Conservation (phyloP, 2,888 invertebrate genomes). For the Julus scanicus region DNA sequence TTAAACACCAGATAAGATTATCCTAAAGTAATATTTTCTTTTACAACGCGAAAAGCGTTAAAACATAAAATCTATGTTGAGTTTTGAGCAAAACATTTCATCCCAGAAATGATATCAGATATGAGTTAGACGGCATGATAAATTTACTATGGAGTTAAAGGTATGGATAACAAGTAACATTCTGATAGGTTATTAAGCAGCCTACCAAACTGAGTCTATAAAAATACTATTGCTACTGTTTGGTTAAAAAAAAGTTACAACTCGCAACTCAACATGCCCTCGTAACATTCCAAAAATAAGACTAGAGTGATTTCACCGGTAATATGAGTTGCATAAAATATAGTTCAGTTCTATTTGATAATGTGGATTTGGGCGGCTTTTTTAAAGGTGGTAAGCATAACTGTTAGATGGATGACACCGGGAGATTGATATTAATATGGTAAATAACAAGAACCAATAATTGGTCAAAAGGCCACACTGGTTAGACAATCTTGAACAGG, state of each 20-base stretch:
- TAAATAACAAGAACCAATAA: neutral
- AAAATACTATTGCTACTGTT: constrained; percentile 54
- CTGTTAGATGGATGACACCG: neutral
- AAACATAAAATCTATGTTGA: too few relatives aligned
- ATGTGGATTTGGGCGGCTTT: neutral
- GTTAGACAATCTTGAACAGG: constrained; percentile 26
- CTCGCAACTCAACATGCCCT: constrained; percentile 11
- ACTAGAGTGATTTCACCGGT: constrained; percentile 54
- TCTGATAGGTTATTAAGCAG: constrained; percentile 17
- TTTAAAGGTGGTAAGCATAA: neutral
- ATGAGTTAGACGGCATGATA: neutral
- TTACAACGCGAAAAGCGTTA: too few relatives aligned
- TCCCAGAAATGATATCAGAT: neutral
- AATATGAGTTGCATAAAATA: constrained; percentile 48
- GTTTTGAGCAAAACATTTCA: neutral
- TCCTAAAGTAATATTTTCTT: too few relatives aligned
- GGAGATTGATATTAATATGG: neutral
- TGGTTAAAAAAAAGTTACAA: constrained; percentile 13
- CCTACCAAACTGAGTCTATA: constrained; percentile 36
- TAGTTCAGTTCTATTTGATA: neutral
- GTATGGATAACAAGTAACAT: constrained; percentile 42
- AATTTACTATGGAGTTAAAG: neutral
- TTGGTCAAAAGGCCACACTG: neutral
- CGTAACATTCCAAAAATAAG: constrained; percentile 53
- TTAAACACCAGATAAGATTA: too few relatives aligned